Evolutionary conservation across 2,888 invertebrate species (phyloP), one percentile per base, ranked within the genome.

Genomic region (Aleiodes leptofemur): DNA sequence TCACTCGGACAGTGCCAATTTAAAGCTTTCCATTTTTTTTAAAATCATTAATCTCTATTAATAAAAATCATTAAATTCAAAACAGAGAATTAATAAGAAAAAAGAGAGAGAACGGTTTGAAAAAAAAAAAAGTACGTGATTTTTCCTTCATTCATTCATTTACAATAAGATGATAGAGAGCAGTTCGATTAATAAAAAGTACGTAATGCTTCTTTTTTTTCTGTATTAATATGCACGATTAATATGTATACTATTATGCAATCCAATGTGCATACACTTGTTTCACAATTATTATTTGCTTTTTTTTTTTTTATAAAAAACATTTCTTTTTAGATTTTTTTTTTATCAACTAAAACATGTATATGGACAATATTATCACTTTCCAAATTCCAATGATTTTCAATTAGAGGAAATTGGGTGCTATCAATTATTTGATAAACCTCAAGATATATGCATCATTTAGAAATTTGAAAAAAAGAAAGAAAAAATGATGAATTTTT

Each of bases 1-100:
- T 78, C 78, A 75, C 78, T 77, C 56, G 43, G 57, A 72, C 73
- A 69, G 72, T 78, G 78, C 78, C 78, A 78, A 77, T 77, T 78
- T 77, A 29, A 51, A 48, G 11, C 29, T 50, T 14, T 4, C 6
- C 23, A 34, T 51, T 53, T 55, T 56, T 23, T 69, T 16, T 34
- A 43, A 0, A 8, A 43, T 51, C 50, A n/a, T 38, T 61, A 43
- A 3, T 43, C 43, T 43, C 8, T n/a, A n/a, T 43, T 3, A 34
- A 34, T 34, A 34, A 4, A 6, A 3, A 34, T 34, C 0, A 1
- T 34, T 4, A 1, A 34, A 34, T 43, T 43, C 43, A 43, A 9
- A 43, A 43, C 7, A 43, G 8, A 43, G 43, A 43, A 43, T 9
- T 9, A 43, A 43, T 43, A 3, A 43, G 43, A 9, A 43, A 11